Base-by-base conservation (phyloP, 2,113 vertebrate species). In the Catharus minimus region DNA sequence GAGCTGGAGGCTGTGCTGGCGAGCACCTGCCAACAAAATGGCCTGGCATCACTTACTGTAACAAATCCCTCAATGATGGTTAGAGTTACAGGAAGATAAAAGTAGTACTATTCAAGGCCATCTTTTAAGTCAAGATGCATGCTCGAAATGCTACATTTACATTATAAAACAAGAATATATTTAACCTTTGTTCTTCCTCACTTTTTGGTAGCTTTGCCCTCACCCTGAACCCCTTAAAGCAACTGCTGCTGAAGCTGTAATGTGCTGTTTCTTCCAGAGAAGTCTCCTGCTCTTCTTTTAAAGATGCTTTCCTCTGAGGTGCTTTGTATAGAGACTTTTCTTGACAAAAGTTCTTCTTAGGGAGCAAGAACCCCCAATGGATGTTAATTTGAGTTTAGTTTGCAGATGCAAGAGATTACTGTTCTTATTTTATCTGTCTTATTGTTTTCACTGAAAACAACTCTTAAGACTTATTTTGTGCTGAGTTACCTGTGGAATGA, bases 381-480 rank as follows among this genome's bases (percentile, higher is more conserved):
- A 95, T 90, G 67, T 83, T 96, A 96, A 96, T 93, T 96, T 93
- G 89, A 95, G 90, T 94, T 96, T 87, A 81, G 61, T 89, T 89
- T 93, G 56, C 92, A 96, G 82, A 93, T 93, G 79, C 50, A 76
- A 69, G 73, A 92, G 50, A 82, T 88, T 84, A 44, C 50, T 92
- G 69, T 94, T 96, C 86, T 93, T 93, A 61, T 92, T 96, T 89
- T 67, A 93, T 92, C 86, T 85, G 2, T 93, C 71, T 90, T 74
- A 52, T 81, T 94, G 76, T 86, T 95, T 96, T 96, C 74, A 83
- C 47, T 76, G 64, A 81, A 84, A 95, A 89, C 89, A 93, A 71
- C 69, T 88, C 88, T 73, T 87, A 78, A 71, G 64, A 60, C 89
- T 88, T 95, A 65, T 21, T 91, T 93, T 73, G 64, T 57, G 39